Conservation (phyloP, 2,113 vertebrate species). For the Clarias macrocephalus region DNA sequence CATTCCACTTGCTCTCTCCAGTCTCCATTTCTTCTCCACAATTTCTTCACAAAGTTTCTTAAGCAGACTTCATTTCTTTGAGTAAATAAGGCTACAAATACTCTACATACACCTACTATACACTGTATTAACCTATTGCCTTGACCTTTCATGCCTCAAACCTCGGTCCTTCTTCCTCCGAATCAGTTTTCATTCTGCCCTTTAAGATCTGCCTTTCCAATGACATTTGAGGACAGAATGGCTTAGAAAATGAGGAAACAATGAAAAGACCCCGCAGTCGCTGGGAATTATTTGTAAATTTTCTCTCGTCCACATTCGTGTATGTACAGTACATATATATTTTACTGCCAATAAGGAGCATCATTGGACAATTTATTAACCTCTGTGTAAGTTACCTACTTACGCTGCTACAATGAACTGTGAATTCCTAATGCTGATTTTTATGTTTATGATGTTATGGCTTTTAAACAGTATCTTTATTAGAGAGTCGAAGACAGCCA, state of each 20-base stretch:
- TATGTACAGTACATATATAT: background rate
- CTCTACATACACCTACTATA: slow-evolving; percentile 4
- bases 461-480: background rate
- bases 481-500: background rate
- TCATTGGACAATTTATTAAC: background rate
- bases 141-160: background rate
- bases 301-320: background rate
- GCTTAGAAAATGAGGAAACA: background rate
- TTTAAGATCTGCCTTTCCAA: slow-evolving; percentile 5
- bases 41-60: background rate
- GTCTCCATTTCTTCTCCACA: background rate
- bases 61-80: background rate
- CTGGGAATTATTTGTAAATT: background rate
- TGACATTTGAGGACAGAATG: background rate
- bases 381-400: background rate
- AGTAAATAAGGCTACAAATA: background rate
- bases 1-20: background rate
- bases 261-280: background rate
- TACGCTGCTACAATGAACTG: background rate
- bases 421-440: background rate
- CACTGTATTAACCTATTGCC: background rate
- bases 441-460: background rate
- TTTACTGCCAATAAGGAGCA: background rate
- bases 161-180: slow-evolving; percentile 10
- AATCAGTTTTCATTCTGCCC: slow-evolving; percentile 11